These are phyloP conservation scores for Perodicticus potto DNA, from an alignment of 2,797 vertebrate genomes.

Conservation along the genomic window DNA sequence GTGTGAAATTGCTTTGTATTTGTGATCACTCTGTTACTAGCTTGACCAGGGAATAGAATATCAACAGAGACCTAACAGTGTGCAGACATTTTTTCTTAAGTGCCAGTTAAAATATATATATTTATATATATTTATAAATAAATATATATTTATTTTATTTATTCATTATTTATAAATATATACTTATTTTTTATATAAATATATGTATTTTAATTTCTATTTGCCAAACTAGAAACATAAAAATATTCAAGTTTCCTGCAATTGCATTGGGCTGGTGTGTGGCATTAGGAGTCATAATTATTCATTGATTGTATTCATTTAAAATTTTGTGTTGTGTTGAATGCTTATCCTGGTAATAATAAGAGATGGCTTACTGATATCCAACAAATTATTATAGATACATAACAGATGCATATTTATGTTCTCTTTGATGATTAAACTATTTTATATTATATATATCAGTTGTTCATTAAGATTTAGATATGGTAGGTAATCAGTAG, in stretches of 20 bases:
- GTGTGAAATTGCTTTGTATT: too few relatives aligned
- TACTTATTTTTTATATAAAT: too few relatives aligned
- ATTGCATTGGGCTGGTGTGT: neutral
- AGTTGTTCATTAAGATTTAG: neutral
- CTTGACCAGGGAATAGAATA: too few relatives aligned
- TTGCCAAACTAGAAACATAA: neutral
- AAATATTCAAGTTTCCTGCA: neutral
- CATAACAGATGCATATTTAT: constrained; percentile 18
- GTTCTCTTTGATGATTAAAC: neutral
- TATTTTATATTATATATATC: neutral
- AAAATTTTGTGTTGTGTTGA: constrained; percentile 7
- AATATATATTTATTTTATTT: too few relatives aligned
- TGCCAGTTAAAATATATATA: too few relatives aligned
- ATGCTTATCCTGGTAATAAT: neutral
- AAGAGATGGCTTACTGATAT: neutral
- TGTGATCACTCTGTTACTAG: too few relatives aligned
- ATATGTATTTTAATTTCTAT: too few relatives aligned
- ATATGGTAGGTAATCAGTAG: neutral
- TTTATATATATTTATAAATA: too few relatives aligned
- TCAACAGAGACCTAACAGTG: too few relatives aligned
- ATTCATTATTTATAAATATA: too few relatives aligned
- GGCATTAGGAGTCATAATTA: neutral
- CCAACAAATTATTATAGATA: constrained; percentile 29
- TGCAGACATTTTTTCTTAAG: neutral
- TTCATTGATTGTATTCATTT: neutral